phyloP scores from a whole-genome alignment of 2,113 vertebrate genomes.

The Apeltes quadracus region DNA sequence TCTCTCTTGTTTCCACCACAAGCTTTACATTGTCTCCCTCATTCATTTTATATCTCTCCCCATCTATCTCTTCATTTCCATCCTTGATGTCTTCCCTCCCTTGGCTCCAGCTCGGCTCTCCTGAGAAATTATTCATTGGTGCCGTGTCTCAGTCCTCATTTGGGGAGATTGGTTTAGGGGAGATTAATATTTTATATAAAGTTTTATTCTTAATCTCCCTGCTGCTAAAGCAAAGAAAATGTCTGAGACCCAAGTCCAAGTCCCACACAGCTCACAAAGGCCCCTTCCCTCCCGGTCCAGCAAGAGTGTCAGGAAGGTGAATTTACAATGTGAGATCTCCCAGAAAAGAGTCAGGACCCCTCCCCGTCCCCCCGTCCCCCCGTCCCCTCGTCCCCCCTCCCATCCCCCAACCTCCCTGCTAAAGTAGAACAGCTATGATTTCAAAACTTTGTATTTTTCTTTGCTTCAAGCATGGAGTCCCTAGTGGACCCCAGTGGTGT shows the following conservation, averaged over 20 bases:
- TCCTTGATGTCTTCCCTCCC: slow-evolving; percentile 9
- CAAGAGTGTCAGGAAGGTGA: slow-evolving; percentile 48
- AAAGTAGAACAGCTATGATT: slow-evolving; percentile 13
- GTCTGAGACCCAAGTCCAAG: slow-evolving; percentile 27
- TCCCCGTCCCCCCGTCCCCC: neutral
- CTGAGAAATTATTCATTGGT: slow-evolving; percentile 74
- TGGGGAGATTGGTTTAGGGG: slow-evolving; percentile 62
- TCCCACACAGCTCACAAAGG: slow-evolving; percentile 41
- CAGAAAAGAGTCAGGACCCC: slow-evolving; percentile 33
- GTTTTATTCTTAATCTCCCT: slow-evolving; percentile 70
- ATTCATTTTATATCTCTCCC: neutral
- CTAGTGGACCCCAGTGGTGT: slow-evolving; percentile 27
- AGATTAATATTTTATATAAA: slow-evolving; percentile 74
- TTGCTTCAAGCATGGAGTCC: slow-evolving; percentile 44
- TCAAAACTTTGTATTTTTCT: slow-evolving; percentile 5
- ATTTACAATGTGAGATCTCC: slow-evolving; percentile 62
- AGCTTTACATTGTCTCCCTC: slow-evolving; percentile 27
- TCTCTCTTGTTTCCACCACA: slow-evolving; percentile 13
- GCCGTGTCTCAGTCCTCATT: slow-evolving; percentile 62
- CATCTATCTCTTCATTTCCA: slow-evolving; percentile 16
- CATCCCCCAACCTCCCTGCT: neutral
- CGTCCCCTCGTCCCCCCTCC: neutral
- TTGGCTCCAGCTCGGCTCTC: slow-evolving; percentile 30
- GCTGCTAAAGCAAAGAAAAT: slow-evolving; percentile 57
- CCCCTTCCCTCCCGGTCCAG: slow-evolving; percentile 24